Evolutionary conservation across 2,113 vertebrate genomes (phyloP).

Genomic region (human (Homo sapiens)): GRCh38 chr3:78498501-78499000

Average conservation of each 20-base stretch:
- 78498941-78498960: not conserved
- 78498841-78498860: not conserved
- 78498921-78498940: constrained; percentile 1
- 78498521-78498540: not conserved
- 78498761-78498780: not conserved
- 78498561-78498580: not conserved
- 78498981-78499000: not conserved
- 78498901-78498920: not conserved
- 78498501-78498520: not conserved
- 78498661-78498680: not conserved
- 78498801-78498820: not conserved
- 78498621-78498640: not conserved
- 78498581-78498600: not conserved
- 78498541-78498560: not conserved
- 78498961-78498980: not conserved
- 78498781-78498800: not conserved
- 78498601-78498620: not conserved
- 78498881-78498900: not conserved
- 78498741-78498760: not conserved
- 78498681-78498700: not conserved
- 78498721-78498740: not conserved
- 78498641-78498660: not conserved
- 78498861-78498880: not conserved
- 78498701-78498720: not conserved
- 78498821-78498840: not conserved